These are phyloP conservation scores for Solenopsis fugax DNA, from an alignment of 1,140 invertebrate species.

Conservation along the genomic window DNA sequence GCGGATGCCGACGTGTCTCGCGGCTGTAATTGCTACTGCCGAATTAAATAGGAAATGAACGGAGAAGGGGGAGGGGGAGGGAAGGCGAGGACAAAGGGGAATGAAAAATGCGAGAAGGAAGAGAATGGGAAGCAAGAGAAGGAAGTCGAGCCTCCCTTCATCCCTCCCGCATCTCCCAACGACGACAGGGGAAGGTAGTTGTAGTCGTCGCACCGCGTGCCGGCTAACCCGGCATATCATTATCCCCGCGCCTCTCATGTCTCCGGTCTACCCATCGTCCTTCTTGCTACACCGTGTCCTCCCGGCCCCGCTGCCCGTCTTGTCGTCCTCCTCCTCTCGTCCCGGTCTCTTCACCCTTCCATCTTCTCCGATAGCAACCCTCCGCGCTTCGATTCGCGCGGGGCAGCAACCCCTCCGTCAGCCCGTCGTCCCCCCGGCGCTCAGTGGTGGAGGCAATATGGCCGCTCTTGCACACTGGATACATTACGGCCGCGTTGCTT, in stretches of 20 bases:
- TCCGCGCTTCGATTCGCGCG: constrained; percentile 76
- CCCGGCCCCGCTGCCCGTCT: constrained; percentile 32
- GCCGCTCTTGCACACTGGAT: constrained; percentile 77
- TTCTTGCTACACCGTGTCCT: constrained; percentile 30
- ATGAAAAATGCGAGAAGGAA: constrained; percentile 4
- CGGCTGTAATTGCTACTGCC: constrained; percentile 72
- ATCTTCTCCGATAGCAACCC: constrained; percentile 76
- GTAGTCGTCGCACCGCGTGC: constrained; percentile 67
- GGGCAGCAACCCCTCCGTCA: constrained; percentile 53
- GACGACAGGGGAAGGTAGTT: constrained; percentile 69
- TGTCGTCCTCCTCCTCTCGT: constrained; percentile 41
- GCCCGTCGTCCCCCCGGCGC: constrained; percentile 39
- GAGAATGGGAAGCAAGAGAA: constrained; percentile 20
- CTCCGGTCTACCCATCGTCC: constrained; percentile 45
- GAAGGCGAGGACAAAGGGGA: background rate
- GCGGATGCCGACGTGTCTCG: constrained; percentile 60
- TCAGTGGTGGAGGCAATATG: constrained; percentile 78
- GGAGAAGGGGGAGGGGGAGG: background rate
- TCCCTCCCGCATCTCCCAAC: constrained; percentile 21
- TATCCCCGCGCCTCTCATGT: constrained; percentile 69
- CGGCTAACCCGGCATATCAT: constrained; percentile 79
- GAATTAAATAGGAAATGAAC: constrained; percentile 71
- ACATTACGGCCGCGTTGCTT: constrained; percentile 82
- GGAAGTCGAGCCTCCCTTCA: constrained; percentile 53
- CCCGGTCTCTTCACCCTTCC: constrained; percentile 72